phyloP scores from a whole-genome alignment of 2,113 vertebrate genomes.

The Percina caprodes region DNA sequence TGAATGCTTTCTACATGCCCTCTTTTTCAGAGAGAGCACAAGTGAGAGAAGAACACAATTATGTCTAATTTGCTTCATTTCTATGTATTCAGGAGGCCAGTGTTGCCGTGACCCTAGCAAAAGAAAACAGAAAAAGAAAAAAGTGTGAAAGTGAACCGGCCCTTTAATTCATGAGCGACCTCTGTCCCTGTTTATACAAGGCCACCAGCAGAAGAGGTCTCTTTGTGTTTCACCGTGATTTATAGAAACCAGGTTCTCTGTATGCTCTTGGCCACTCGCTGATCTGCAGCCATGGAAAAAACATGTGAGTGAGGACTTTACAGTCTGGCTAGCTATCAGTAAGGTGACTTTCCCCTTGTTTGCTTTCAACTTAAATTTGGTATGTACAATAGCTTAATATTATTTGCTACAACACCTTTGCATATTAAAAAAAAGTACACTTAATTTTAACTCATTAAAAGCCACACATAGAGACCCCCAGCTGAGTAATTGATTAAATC shows the following conservation, averaged over 20 bases:
- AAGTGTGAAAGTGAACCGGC: background rate
- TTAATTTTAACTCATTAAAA: conserved; percentile 7
- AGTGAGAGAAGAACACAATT: background rate
- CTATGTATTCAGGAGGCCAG: background rate
- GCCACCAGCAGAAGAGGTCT: conserved; percentile 59
- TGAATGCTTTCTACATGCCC: background rate
- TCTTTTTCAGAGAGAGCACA: background rate
- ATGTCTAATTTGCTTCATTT: background rate
- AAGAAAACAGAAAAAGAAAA: background rate
- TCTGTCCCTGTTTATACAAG: conserved; percentile 62
- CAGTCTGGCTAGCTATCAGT: conserved; percentile 58
- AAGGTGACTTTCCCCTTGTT: conserved; percentile 42
- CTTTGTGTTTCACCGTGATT: conserved; percentile 69
- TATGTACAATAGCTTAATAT: conserved; percentile 26
- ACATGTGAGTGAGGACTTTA: conserved; percentile 61
- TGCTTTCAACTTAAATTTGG: conserved; percentile 43
- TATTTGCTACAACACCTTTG: conserved; percentile 18
- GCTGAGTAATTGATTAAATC: conserved; percentile 42
- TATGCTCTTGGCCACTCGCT: conserved; percentile 46
- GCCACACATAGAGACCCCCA: background rate
- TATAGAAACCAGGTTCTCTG: conserved; percentile 55
- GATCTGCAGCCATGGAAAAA: conserved; percentile 73
- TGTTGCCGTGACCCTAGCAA: background rate
- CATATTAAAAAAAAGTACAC: background rate
- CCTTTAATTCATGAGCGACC: conserved; percentile 66